phyloP scores from a whole-genome alignment of 2,113 vertebrate species.

The Toxotes jaculatrix region DNA sequence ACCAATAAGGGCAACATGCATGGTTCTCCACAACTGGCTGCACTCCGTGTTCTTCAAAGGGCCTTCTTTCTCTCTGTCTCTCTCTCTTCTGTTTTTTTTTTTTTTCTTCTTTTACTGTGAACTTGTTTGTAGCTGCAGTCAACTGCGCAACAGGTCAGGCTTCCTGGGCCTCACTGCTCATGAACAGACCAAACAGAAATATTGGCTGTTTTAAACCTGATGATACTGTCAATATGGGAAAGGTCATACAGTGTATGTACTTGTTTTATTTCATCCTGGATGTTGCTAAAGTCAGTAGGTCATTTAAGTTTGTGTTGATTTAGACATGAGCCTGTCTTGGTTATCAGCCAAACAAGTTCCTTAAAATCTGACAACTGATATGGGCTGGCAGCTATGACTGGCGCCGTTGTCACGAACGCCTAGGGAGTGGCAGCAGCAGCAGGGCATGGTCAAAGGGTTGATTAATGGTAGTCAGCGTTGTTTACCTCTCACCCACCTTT shows the following conservation, averaged over 20 bases:
- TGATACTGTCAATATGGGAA: slow-evolving; percentile 69
- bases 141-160: slow-evolving; percentile 3
- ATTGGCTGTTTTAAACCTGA: slow-evolving; percentile 51
- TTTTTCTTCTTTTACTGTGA: background rate
- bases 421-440: slow-evolving; percentile 63
- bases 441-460: slow-evolving; percentile 69
- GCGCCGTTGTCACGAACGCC: slow-evolving; percentile 51
- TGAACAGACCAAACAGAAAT: slow-evolving; percentile 52
- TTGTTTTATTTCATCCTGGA: slow-evolving; percentile 64
- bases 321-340: slow-evolving; percentile 51
- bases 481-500: slow-evolving; percentile 72
- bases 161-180: slow-evolving; percentile 24
- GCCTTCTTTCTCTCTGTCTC: background rate
- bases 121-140: slow-evolving; percentile 16
- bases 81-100: background rate
- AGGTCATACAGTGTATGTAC: slow-evolving; percentile 42
- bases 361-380: slow-evolving; percentile 66
- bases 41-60: slow-evolving; percentile 71
- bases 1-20: slow-evolving; percentile 60
- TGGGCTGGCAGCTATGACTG: slow-evolving; percentile 66
- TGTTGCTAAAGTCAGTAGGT: slow-evolving; percentile 63
- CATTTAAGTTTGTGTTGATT: slow-evolving; percentile 60
- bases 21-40: slow-evolving; percentile 71
- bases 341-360: slow-evolving; percentile 60
- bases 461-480: slow-evolving; percentile 72